Evolutionary conservation across 2,797 vertebrate genomes (phyloP), one percentile per base, ranked within the genome.

Genomic region (Orientallactaga sibirica): DNA sequence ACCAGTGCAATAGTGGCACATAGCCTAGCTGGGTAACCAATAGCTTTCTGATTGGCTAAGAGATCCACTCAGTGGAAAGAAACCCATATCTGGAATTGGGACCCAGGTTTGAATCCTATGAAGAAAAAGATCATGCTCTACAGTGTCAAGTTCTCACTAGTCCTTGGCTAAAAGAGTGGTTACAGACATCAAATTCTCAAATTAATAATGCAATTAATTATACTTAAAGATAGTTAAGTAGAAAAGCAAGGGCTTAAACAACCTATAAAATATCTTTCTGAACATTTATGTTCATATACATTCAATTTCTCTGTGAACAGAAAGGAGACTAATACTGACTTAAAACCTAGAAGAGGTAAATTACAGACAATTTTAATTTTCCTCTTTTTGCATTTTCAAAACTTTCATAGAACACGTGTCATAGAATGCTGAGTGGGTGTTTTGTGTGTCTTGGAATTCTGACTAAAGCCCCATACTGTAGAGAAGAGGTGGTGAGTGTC

Each of bases 331-430:
- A 75, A 66, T 8, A 68, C 29, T 86, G 89, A 68, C 82, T 85
- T 10, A 92, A 82, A 95, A 73, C 83, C 6, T 7, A 92, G 67
- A 62, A 85, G 48, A 85, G 55, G 89, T 37, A 88, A 84, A 91
- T 70, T 85, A 71, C 37, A 80, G 73, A 15, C 89, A 77, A 81
- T 76, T 96, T 92, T 89, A 81, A 89, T 96, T 96, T 93, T 84
- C n/a, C 81, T 95, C 37, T 87, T 86, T 64, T 33, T 88, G 61
- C 10, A 83, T 86, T 70, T 91, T 66, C 89, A 75, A 68, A 85
- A 74, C 9, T 81, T 81, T 85, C 64, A 92, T 93, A 89, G 70
- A 66, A 20, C 22, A 11, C 78, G 68, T 96, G 74, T 82, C 37
- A 71, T 70, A 86, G 48, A 58, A 62, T 29, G 41, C 77, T 82